A percentile compares a stretch with the other conserved stretches of the same genome.
Conservation (phyloP, 1,140 invertebrate genomes). For the Heterodera schachtii region DNA sequence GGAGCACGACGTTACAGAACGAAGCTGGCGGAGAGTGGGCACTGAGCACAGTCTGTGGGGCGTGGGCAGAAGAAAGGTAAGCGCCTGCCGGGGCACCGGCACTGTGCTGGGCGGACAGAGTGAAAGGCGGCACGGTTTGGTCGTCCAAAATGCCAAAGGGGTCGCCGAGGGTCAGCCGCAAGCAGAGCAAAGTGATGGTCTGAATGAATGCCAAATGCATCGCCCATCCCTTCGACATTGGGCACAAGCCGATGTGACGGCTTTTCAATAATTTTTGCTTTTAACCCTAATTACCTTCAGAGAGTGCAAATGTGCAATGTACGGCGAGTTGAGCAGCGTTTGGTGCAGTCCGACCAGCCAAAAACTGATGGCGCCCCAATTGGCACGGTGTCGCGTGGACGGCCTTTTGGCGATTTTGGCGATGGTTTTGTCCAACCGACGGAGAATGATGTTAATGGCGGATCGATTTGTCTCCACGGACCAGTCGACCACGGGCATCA, state of each 20-base stretch:
- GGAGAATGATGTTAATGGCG: conserved; percentile 84
- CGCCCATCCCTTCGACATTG: not conserved
- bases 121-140: conserved; percentile 48
- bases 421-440: conserved; percentile 93
- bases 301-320: conserved; percentile 93
- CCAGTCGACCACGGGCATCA: conserved; percentile 93
- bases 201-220: not conserved
- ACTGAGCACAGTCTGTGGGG: conserved; percentile 69
- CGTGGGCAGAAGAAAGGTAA: conserved; percentile 31
- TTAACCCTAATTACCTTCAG: conserved; percentile 75
- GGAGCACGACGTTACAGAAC: conserved; percentile 92
- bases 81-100: conserved; percentile 68
- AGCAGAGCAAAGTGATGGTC: conserved; percentile 22
- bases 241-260: no score
- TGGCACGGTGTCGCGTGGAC: conserved; percentile 83
- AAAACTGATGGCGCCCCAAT: conserved; percentile 92
- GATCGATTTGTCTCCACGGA: conserved; percentile 88
- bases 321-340: conserved; percentile 86
- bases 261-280: no score
- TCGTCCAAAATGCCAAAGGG: conserved; percentile 46
- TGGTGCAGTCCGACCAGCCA: conserved; percentile 91
- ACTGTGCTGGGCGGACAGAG: conserved; percentile 62
- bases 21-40: conserved; percentile 72
- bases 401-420: conserved; percentile 93
- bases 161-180: conserved; percentile 66